phyloP scores from a whole-genome alignment of 2,113 vertebrate species.

The Megatriorchis doriae region DNA sequence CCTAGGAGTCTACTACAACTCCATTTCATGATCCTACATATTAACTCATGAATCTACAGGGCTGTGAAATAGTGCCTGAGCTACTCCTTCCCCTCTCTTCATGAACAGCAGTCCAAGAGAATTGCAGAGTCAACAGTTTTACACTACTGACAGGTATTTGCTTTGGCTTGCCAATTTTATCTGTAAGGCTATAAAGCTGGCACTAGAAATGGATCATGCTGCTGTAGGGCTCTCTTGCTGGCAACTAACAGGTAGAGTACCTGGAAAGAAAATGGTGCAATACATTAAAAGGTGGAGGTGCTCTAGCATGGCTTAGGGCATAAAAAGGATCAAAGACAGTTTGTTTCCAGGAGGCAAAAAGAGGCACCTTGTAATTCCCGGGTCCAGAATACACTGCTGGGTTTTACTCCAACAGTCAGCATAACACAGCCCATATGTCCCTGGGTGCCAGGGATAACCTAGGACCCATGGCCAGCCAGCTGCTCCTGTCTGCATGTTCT shows the following conservation, averaged over 20 bases:
- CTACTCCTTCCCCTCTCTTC: neutral
- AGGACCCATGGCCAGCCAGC: neutral
- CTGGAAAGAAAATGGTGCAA: neutral
- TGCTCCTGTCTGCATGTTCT: neutral
- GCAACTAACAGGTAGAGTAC: neutral
- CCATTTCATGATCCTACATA: neutral
- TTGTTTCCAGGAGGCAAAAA: neutral
- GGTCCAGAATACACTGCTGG: neutral
- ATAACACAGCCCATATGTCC: fast-evolving
- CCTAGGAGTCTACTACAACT: neutral
- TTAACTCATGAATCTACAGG: neutral
- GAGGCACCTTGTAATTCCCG: fast-evolving
- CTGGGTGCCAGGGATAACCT: neutral
- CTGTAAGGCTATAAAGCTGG: neutral
- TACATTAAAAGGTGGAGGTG: neutral
- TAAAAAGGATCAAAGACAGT: neutral
- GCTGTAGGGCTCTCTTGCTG: neutral
- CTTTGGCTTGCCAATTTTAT: neutral
- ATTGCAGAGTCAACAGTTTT: neutral
- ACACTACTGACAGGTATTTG: neutral
- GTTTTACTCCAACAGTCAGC: neutral
- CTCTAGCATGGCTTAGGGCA: neutral
- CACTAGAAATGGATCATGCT: neutral
- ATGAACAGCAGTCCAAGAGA: neutral
- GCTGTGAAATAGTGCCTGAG: neutral